Evolutionary conservation across 2,888 invertebrate genomes (phyloP).

Genomic region (Aspidiotus destructor): DNA sequence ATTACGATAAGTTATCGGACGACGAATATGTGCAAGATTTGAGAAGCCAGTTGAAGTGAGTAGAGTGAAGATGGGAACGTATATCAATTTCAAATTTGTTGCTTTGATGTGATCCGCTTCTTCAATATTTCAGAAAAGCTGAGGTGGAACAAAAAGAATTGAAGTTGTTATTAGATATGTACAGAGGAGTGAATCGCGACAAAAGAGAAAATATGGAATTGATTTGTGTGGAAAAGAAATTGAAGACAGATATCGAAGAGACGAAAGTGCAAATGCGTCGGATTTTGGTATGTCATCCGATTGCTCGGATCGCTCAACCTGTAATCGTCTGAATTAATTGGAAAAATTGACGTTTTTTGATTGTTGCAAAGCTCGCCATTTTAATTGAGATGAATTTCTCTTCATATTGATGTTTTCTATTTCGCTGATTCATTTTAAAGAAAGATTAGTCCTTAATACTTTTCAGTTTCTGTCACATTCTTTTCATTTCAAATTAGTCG

Average conservation of each 20-base stretch:
- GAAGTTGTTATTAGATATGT: slow-evolving; percentile 89
- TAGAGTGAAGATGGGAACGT: neutral
- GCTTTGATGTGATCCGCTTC: no score
- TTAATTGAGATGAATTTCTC: neutral
- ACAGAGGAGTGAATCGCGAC: slow-evolving; percentile 94
- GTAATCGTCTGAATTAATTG: no score
- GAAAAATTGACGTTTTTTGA: neutral
- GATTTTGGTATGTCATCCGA: slow-evolving; percentile 52
- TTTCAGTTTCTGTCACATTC: no score
- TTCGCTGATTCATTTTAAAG: no score
- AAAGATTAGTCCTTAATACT: no score
- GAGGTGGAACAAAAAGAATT: slow-evolving; percentile 88
- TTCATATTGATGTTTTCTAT: neutral
- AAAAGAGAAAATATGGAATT: slow-evolving; percentile 91
- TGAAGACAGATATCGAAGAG: slow-evolving; percentile 81
- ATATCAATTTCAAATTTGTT: neutral
- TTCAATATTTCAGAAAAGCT: slow-evolving; percentile 54
- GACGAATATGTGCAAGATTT: slow-evolving; percentile 27
- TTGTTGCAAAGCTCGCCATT: neutral
- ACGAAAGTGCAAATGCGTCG: slow-evolving; percentile 74
- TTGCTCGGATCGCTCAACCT: no score
- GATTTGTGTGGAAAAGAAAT: slow-evolving; percentile 89
- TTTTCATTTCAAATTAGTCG: no score
- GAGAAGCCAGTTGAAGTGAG: slow-evolving; percentile 20
- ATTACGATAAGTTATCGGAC: slow-evolving; percentile 24